Evolutionary conservation across 1,140 invertebrate genomes (phyloP).

Genomic region (Lethocerus indicus): DNA sequence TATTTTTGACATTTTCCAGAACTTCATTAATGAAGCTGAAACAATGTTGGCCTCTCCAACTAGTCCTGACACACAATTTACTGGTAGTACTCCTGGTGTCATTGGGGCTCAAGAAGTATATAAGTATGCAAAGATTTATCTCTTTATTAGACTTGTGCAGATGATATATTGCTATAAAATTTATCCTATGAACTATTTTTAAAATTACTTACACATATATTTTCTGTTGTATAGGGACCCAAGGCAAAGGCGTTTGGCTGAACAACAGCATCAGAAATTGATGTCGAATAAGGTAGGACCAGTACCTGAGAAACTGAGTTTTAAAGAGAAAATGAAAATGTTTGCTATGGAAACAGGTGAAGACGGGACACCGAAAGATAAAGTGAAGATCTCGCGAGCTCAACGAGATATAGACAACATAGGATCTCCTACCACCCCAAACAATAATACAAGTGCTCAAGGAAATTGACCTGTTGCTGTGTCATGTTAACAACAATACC

Average conservation of each 20-base stretch:
- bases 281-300: constrained; percentile 37
- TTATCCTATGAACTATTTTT: background rate
- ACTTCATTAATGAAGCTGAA: constrained; percentile 64
- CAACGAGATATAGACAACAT: constrained; percentile 76
- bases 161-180: background rate
- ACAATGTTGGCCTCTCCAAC: constrained; percentile 51
- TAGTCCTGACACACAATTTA: constrained; percentile 41
- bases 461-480: background rate
- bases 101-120: constrained; percentile 91
- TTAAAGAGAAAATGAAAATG: constrained; percentile 96
- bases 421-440: constrained; percentile 27
- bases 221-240: constrained; percentile 49
- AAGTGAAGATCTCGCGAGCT: constrained; percentile 82
- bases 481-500: background rate
- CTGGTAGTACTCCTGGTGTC: constrained; percentile 65
- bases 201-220: background rate
- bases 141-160: background rate
- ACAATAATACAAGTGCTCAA: constrained; percentile 20
- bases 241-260: constrained; percentile 55
- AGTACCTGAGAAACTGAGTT: constrained; percentile 76
- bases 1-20: constrained; percentile 42
- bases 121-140: constrained; percentile 32
- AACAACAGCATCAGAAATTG: constrained; percentile 49
- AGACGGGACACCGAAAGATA: constrained; percentile 70
- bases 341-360: constrained; percentile 87